Evolutionary conservation across 2,113 vertebrate species (phyloP), one percentile per base, ranked within the genome.

Genomic region (Amblyopsis rosae): DNA sequence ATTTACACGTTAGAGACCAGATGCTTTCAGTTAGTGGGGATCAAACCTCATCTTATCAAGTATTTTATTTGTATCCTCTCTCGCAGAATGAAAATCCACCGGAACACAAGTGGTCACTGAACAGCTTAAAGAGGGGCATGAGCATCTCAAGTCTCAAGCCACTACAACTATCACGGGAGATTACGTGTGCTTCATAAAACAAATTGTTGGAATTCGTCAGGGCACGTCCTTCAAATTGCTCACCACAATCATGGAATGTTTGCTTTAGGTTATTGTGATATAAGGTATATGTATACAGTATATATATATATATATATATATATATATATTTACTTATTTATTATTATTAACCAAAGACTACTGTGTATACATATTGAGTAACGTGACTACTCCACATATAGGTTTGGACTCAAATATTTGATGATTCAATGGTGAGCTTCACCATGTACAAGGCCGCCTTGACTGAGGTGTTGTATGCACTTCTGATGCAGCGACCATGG

Each of bases 171-270:
- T 3, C 72, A 59, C 16, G 59, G 59, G 54, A 63, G 73, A 72
- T 83, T 63, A 80, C n/a, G 73, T 72, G 72, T 10, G 56, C 80
- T 82, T 77, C 81, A 78, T 78, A 72, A 73, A 80, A 76, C 62
- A 49, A n/a, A 13, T 47, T 10, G 60, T 65, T 56, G 17, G 62
- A 50, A 72, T 80, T 64, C 12, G 57, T 73, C 76, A 45, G 0
- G 26, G 67, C 33, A 35, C 50, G n/a, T 70, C 16, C 3, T 33
- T 61, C 11, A 0, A 3, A 59, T 72, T 9, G 9, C 76, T 69
- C 81, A 82, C 65, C 70, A 73, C 26, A 2, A 59, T 63, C 53
- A 5, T 0, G 41, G 9, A 26, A 53, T 4, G 32, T 58, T 32
- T 33, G 55, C 17, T 45, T 63, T 46, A 74, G 57, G 53, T 55